Evolutionary conservation across 2,888 invertebrate species (phyloP).

Genomic region (Lepeophtheirus nordmannii): DNA sequence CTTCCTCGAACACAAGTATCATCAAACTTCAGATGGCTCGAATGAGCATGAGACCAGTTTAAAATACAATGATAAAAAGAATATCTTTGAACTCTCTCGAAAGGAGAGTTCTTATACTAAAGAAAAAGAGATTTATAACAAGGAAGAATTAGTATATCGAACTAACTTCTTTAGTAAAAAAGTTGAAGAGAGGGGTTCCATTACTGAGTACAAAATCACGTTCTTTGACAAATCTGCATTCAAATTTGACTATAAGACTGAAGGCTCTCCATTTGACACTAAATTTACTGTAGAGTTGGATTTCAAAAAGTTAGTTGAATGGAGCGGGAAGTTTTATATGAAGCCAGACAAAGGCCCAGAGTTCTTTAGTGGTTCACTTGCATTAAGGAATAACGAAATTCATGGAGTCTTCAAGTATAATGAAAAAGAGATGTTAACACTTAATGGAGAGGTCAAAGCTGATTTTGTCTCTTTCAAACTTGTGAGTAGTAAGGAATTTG

Average conservation of each 20-base stretch:
- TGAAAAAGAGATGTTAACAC: not conserved
- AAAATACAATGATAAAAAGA: not conserved
- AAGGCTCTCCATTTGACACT: not conserved
- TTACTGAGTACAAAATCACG: not conserved
- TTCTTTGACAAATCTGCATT: slow-evolving; percentile 1
- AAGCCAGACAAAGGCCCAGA: not conserved
- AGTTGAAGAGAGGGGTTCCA: not conserved
- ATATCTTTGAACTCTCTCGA: not conserved
- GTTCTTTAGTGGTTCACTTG: not conserved
- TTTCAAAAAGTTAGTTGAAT: not conserved
- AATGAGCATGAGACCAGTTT: not conserved
- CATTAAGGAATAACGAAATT: not conserved
- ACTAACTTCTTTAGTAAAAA: not conserved
- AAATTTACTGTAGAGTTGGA: not conserved
- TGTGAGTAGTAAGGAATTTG: not conserved
- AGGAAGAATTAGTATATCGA: not conserved
- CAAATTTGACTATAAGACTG: not conserved
- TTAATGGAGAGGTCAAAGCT: not conserved
- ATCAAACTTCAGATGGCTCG: not conserved
- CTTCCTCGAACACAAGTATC: not conserved
- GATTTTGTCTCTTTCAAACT: not conserved
- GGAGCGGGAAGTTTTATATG: not conserved
- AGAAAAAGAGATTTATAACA: not conserved
- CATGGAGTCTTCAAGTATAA: not conserved
- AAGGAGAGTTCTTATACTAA: not conserved